phyloP scores from a whole-genome alignment of 2,113 vertebrate genomes.

The Equus przewalskii region DNA sequence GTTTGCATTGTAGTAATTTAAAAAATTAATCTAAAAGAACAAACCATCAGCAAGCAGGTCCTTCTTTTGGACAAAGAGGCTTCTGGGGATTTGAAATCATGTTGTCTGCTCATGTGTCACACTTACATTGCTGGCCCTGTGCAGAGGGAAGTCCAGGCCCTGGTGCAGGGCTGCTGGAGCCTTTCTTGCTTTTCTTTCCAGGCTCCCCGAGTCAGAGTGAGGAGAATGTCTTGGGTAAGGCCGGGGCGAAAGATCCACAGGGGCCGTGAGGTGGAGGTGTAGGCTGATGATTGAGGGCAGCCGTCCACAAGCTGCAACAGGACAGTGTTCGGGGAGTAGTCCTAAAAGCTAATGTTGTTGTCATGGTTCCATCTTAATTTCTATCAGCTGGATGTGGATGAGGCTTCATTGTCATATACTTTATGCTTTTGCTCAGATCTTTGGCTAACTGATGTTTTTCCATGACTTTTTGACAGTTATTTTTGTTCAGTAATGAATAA shows the following conservation, averaged over 20 bases:
- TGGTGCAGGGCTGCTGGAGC: neutral
- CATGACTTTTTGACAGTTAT: conserved; percentile 74
- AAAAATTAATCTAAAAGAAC: neutral
- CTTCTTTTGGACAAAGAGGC: neutral
- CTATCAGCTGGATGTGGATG: conserved; percentile 64
- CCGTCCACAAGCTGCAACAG: neutral
- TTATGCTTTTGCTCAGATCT: conserved; percentile 55
- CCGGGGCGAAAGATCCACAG: accelerated
- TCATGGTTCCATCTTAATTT: conserved; percentile 50
- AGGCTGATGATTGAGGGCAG: neutral
- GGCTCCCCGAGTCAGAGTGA: neutral
- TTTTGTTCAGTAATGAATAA: conserved; percentile 77
- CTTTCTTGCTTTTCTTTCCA: neutral
- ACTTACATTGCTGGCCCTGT: neutral
- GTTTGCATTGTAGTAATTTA: neutral
- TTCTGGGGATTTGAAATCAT: neutral
- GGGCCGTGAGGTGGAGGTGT: neutral
- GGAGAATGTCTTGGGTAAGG: neutral
- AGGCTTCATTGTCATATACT: neutral
- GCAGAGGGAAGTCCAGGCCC: neutral
- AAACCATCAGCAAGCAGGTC: neutral
- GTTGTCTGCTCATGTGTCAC: neutral
- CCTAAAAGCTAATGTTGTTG: neutral
- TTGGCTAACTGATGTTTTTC: conserved; percentile 58
- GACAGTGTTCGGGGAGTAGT: neutral